Evolutionary conservation across 2,797 vertebrate species (phyloP).

Genomic region (Anabacerthia variegaticeps): DNA sequence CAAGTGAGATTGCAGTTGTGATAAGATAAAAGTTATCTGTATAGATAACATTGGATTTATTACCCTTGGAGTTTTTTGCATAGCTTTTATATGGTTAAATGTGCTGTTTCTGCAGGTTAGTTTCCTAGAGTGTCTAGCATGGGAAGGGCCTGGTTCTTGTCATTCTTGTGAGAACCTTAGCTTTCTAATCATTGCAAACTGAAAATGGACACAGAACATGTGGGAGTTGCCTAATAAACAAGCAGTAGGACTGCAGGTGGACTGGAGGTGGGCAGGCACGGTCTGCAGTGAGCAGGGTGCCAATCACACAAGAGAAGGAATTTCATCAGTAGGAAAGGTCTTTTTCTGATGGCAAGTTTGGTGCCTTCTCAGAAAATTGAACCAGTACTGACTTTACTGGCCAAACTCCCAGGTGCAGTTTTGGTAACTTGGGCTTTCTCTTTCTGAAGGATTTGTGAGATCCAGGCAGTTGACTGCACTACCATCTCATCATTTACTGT

Average conservation of each 20-base stretch:
- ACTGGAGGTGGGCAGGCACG: neutral
- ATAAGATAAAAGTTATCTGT: neutral
- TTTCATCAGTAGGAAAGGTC: neutral
- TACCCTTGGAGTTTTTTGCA: neutral
- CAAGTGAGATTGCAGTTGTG: neutral
- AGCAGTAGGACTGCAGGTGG: neutral
- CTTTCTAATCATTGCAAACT: neutral
- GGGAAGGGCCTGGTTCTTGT: neutral
- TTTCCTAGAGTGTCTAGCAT: neutral
- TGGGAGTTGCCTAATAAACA: neutral
- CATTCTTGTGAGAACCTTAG: neutral
- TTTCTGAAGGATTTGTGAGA: conserved; percentile 90
- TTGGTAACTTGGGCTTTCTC: neutral
- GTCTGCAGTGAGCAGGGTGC: neutral
- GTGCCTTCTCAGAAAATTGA: neutral
- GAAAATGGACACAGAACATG: neutral
- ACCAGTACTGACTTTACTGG: neutral
- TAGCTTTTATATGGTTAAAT: neutral
- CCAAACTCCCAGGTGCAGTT: neutral
- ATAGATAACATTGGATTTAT: neutral
- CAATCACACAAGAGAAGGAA: neutral
- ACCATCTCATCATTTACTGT: conserved; percentile 95
- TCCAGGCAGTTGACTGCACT: conserved; percentile 94
- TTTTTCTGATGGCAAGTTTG: neutral
- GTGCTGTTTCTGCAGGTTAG: neutral